Percentiles rank a stretch among this genome's conserved stretches.
Conservation (phyloP, 2,113 vertebrate genomes). For the Pandion haliaetus region DNA sequence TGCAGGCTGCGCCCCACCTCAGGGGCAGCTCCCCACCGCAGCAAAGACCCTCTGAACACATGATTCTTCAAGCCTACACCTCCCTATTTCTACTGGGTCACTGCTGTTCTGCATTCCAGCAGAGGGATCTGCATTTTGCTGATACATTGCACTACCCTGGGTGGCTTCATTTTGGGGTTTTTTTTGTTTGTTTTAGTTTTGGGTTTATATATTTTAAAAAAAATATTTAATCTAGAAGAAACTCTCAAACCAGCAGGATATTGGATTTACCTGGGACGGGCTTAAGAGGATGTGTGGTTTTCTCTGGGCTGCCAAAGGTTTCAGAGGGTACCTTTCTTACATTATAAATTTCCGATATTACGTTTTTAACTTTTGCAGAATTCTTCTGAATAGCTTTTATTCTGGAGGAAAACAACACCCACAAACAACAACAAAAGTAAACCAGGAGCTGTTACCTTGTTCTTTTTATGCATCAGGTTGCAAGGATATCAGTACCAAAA, state of each 20-base stretch:
- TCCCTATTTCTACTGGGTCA: neutral
- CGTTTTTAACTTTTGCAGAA: constrained; percentile 65
- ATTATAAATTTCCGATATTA: constrained; percentile 48
- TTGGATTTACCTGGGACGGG: constrained; percentile 67
- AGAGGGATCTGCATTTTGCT: neutral
- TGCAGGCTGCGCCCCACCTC: neutral
- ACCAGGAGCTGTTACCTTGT: neutral
- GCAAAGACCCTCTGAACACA: neutral
- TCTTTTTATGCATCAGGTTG: neutral
- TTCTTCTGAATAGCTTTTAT: constrained; percentile 70
- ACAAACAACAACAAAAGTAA: neutral
- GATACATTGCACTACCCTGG: neutral
- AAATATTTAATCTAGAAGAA: neutral
- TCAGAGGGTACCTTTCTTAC: neutral
- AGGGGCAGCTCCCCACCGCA: neutral
- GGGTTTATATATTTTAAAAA: neutral
- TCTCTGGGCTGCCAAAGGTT: neutral
- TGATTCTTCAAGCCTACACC: neutral
- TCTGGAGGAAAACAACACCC: constrained; percentile 15
- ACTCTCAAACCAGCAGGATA: neutral
- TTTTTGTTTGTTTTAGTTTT: neutral
- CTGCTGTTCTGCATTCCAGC: neutral
- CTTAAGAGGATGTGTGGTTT: constrained; percentile 17
- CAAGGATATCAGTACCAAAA: neutral
- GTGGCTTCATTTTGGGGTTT: neutral